These are phyloP conservation scores for Anniella stebbinsi DNA, from an alignment of 2,797 vertebrate genomes.

Conservation along the genomic window DNA sequence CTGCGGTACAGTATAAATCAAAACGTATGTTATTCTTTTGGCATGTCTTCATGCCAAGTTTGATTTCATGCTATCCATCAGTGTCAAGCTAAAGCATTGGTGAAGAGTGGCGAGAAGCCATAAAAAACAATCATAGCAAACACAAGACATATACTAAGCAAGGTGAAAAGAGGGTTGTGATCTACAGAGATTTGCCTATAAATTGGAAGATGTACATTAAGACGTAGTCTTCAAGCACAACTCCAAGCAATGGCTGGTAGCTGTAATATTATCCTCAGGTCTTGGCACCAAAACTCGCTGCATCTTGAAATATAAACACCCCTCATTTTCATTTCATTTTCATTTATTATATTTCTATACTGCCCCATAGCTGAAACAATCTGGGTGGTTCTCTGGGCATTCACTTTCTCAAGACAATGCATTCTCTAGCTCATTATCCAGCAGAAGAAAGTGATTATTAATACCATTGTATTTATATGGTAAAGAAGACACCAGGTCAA, in stretches of 20 bases:
- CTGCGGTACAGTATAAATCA: neutral
- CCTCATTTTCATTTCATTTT: neutral
- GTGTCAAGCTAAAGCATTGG: slow-evolving; percentile 7
- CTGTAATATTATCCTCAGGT: too few relatives aligned
- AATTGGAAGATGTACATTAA: neutral
- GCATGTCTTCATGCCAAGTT: neutral
- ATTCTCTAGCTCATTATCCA: neutral
- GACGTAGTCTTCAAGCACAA: neutral
- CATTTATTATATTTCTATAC: too few relatives aligned
- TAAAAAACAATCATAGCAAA: slow-evolving; percentile 13
- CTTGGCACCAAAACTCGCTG: neutral
- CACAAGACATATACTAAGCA: neutral
- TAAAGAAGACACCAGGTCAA: neutral
- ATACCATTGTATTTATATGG: neutral
- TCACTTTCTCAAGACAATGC: neutral
- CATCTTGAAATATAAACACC: neutral
- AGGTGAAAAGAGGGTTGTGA: neutral
- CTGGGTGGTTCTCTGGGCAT: too few relatives aligned
- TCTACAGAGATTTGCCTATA: neutral
- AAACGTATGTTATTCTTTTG: rapidly evolving
- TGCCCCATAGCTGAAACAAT: too few relatives aligned
- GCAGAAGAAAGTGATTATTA: neutral
- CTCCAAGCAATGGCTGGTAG: neutral
- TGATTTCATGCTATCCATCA: slow-evolving; percentile 5
- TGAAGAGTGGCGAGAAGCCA: neutral